Evolutionary conservation across 2,888 invertebrate species (phyloP).

Genomic region (Cosmorhoe ocellata): DNA sequence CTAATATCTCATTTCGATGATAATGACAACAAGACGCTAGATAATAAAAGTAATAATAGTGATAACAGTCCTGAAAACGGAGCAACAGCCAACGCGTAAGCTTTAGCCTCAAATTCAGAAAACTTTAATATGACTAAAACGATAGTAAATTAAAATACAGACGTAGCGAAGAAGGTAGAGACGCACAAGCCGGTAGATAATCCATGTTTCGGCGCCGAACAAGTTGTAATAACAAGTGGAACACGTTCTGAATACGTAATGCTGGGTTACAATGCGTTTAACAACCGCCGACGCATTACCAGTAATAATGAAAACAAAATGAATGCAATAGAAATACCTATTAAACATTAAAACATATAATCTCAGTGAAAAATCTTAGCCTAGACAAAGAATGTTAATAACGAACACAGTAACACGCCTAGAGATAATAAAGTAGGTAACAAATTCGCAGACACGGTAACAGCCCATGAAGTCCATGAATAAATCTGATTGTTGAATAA

Average conservation of each 20-base stretch:
- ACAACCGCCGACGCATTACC: slow-evolving; percentile 54
- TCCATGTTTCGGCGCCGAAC: slow-evolving; percentile 53
- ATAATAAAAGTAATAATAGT: slow-evolving; percentile 37
- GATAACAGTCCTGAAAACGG: slow-evolving; percentile 41
- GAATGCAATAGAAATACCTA: slow-evolving; percentile 47
- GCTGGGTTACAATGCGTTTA: slow-evolving; percentile 51
- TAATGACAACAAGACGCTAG: slow-evolving; percentile 44
- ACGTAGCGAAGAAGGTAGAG: slow-evolving; percentile 42
- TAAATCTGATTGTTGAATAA: slow-evolving; percentile 53
- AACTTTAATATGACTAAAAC: slow-evolving; percentile 22
- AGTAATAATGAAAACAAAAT: slow-evolving; percentile 63
- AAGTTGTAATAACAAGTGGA: slow-evolving; percentile 65
- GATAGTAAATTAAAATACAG: slow-evolving; percentile 47
- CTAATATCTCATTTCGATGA: slow-evolving; percentile 41
- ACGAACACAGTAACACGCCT: slow-evolving; percentile 23
- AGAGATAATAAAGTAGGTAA: slow-evolving; percentile 31
- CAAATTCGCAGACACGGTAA: slow-evolving; percentile 43
- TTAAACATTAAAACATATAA: slow-evolving; percentile 40
- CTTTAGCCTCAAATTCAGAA: slow-evolving; percentile 1
- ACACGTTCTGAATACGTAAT: slow-evolving; percentile 67
- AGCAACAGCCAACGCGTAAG: slow-evolving; percentile 30
- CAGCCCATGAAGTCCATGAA: slow-evolving; percentile 45
- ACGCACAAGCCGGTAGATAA: slow-evolving; percentile 45
- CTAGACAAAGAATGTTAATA: slow-evolving; percentile 39
- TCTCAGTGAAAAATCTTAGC: slow-evolving; percentile 40